phyloP scores from a whole-genome alignment of 2,797 vertebrate genomes.

The Heliangelus exortis region DNA sequence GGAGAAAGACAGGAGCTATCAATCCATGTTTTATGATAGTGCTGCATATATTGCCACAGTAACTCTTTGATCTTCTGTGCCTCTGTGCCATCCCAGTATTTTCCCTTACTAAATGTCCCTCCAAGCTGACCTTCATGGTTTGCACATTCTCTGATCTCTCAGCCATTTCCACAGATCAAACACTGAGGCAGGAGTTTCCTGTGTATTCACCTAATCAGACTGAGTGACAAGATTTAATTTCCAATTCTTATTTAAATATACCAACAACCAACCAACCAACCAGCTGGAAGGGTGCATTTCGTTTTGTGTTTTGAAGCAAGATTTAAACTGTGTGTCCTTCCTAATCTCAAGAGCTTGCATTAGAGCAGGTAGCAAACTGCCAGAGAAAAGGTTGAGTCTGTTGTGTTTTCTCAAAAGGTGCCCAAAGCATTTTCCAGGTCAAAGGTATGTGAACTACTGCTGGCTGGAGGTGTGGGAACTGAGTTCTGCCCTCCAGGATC shows the following conservation, averaged over 20 bases:
- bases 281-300: background rate
- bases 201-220: constrained; percentile 20
- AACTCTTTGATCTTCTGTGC: constrained; percentile 58
- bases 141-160: constrained; percentile 64
- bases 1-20: background rate
- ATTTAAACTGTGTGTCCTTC: background rate
- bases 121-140: constrained; percentile 41
- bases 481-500: background rate
- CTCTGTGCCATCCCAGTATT: constrained; percentile 14
- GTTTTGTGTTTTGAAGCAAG: background rate
- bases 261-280: background rate
- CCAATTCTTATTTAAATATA: constrained; percentile 60
- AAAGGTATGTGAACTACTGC: background rate
- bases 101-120: constrained; percentile 34
- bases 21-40: constrained; percentile 9
- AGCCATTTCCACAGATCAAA: constrained; percentile 67
- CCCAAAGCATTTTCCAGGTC: background rate
- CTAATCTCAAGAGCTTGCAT: constrained; percentile 19
- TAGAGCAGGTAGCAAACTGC: background rate
- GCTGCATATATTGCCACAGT: background rate
- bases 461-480: background rate
- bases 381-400: background rate
- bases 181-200: constrained; percentile 7
- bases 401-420: background rate
- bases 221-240: constrained; percentile 34